Conservation (phyloP, 2,113 vertebrate species). For the Andinoacara biseriatus region DNA sequence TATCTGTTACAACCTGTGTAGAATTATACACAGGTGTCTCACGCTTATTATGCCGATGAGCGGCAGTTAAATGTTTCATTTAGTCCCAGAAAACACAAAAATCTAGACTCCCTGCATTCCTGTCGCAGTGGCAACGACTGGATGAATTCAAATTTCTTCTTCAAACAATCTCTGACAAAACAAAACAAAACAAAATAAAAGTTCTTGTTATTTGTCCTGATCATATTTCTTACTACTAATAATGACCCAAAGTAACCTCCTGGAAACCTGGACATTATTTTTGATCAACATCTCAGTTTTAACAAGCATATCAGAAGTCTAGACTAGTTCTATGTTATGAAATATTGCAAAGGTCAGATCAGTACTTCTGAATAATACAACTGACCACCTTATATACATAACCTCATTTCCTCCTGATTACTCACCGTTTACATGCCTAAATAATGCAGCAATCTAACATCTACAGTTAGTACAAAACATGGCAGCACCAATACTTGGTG, state of each 20-base stretch:
- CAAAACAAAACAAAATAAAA: no score
- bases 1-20: background rate
- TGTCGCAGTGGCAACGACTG: background rate
- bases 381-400: accelerated
- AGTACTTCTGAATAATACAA: background rate
- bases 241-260: background rate
- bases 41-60: background rate
- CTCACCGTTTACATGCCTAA: background rate
- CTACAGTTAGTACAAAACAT: background rate
- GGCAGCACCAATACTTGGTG: background rate
- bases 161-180: no score
- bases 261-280: background rate
- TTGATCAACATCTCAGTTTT: background rate
- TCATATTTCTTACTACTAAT: background rate
- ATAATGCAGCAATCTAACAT: background rate
- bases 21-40: background rate
- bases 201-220: background rate
- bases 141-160: background rate
- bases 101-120: background rate
- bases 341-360: background rate
- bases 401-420: background rate
- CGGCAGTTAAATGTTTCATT: background rate
- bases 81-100: background rate
- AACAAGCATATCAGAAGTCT: background rate
- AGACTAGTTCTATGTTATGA: background rate